Base-by-base conservation (phyloP, 2,888 invertebrate genomes). In the Ceriagrion tenellum region DNA sequence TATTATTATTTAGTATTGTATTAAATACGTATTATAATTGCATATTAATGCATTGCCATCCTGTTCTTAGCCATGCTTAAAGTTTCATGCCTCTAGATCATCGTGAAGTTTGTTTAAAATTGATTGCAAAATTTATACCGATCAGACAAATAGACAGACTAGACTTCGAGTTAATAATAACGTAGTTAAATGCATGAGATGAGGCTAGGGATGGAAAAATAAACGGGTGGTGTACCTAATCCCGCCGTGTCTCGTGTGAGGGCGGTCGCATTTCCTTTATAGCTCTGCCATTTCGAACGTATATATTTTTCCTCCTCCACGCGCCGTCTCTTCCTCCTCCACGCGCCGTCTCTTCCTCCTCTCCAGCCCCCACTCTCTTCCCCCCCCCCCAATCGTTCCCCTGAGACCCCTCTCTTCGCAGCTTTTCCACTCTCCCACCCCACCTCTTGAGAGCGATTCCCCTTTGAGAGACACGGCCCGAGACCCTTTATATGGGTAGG, bases 401-500 rank as follows among this genome's bases (percentile, higher is more conserved):
- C 59, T 59, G 18, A 59, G 13, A 59, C 20, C 69, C 69, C 69
- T n/a, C n/a, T n/a, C 4, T 23, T 23, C 47, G n/a, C 69, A n/a
- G n/a, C 69, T n/a, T 26, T 59, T 59, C 69, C 6, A 26, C 81
- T 30, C 81, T 35, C 81, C n/a, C n/a, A n/a, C n/a, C 13, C 81
- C 18, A 16, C 81, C 35, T 30, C 30, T 59, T 47, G 59, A 20
- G 59, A 59, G 35, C 81, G 35, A 35, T 16, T 35, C 30, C 81
- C 35, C 81, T 35, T 81, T 18, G 81, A n/a, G 35, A 81, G 35
- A 81, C 30, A 35, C 35, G 35, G 81, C 81, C 81, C 81, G 13
- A 13, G 18, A 47, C 74, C 69, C 93, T 93, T 93, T 93, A 93
- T 93, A 93, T 69, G 93, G 93, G 23, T 74, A 74, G 69, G 63